Evolutionary conservation across 1,140 invertebrate species (phyloP), one percentile per base, ranked within the genome.

Genomic region (Pemphigus obesinymphae): DNA sequence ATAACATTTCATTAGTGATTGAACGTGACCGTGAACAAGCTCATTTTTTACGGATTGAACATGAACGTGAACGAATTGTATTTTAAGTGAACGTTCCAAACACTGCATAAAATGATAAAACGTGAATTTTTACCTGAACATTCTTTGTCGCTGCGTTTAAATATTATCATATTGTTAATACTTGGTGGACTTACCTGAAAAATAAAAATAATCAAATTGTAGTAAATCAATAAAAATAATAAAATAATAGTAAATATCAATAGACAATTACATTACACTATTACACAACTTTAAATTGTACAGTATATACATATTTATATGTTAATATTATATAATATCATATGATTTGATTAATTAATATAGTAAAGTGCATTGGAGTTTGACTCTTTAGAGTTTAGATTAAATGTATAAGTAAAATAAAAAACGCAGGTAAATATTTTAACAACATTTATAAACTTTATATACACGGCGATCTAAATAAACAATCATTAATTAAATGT

Each of bases 101-200:
- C n/a, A n/a, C n/a, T n/a, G n/a, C n/a, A n/a, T n/a, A n/a, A n/a
- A n/a, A 50, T 50, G 17, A 50, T 17, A 20, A 50, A 50, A 15
- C 48, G 48, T 20, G 5, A n/a, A n/a, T 55, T 23, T 55, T 55
- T 55, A 55, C 50, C 50, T 55, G n/a, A 55, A 8, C 10, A 8
- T 55, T 23, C n/a, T 55, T 55, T 8, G 15, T 50, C 48, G 6
- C 48, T n/a, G 20, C 48, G 48, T 20, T 50, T 17, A 50, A 50
- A 58, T 29, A 63, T 34, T 8, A 63, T n/a, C 7, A 34, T 20
- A 63, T 63, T 63, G 17, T 20, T 34, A 10, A 26, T 26, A 23
- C 53, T 58, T 58, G 23, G 53, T 34, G 13, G 13, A 70, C 66
- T 70, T 70, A 70, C 66, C 66, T 70, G 23, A 70, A 70, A 70